Conservation (phyloP, 2,113 vertebrate species). For the Eublepharis macularius region DNA sequence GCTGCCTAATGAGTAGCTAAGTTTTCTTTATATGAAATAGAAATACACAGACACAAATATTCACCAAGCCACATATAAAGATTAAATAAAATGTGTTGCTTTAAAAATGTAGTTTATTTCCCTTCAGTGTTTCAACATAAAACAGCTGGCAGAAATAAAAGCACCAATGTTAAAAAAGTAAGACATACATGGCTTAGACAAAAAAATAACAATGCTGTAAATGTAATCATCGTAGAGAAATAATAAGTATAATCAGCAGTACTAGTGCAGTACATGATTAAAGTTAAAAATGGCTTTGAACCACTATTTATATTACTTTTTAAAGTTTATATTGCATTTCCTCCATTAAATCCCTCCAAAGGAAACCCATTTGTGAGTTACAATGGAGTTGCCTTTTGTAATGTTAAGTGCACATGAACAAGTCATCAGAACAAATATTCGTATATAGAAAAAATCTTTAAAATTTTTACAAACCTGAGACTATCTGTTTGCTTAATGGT, state of each 20-base stretch:
- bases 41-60: not conserved
- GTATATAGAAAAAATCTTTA: slow-evolving; percentile 59
- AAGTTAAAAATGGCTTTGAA: slow-evolving; percentile 47
- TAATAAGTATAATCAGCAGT: slow-evolving; percentile 57
- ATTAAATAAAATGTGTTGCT: slow-evolving; percentile 43
- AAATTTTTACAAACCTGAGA: slow-evolving; percentile 74
- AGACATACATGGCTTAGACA: slow-evolving; percentile 64
- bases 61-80: slow-evolving; percentile 29
- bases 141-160: slow-evolving; percentile 64
- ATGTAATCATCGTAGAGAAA: slow-evolving; percentile 54
- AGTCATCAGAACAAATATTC: slow-evolving; percentile 58
- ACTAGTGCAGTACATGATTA: slow-evolving; percentile 56
- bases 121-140: slow-evolving; percentile 61
- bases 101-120: slow-evolving; percentile 59
- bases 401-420: slow-evolving; percentile 48
- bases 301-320: slow-evolving; percentile 41
- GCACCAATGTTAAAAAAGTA: slow-evolving; percentile 72
- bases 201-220: slow-evolving; percentile 63
- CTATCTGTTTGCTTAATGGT: slow-evolving; percentile 66
- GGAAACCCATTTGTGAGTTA: slow-evolving; percentile 37
- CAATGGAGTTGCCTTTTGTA: slow-evolving; percentile 43
- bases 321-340: slow-evolving; percentile 55
- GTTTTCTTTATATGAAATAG: slow-evolving; percentile 21
- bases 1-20: not conserved
- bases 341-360: slow-evolving; percentile 54